Evolutionary conservation across 1,140 invertebrate genomes (phyloP), one percentile per base, ranked within the genome.

Genomic region (Ylistrum balloti): DNA sequence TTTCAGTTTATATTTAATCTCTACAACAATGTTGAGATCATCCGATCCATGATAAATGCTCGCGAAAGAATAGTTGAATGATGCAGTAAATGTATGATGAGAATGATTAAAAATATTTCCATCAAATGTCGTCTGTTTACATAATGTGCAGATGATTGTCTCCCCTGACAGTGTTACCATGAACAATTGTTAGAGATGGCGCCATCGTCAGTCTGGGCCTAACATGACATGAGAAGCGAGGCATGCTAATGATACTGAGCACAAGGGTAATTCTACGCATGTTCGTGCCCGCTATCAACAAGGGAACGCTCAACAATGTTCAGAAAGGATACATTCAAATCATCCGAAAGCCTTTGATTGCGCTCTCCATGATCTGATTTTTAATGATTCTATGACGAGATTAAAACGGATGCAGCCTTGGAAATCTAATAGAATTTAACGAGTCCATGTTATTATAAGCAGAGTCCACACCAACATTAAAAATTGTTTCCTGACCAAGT

Each of bases 71-170:
- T 56, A 9, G 22, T 9, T 74, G 5, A 74, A 74, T 56, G 13
- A 20, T 56, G 45, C 22, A 17, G 45, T 74, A 28, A 28, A 74
- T 74, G 56, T n/a, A 74, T 74, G 22, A n/a, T 74, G n/a, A n/a
- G 56, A 17, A 74, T 74, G 22, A n/a, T 74, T 28, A 9, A 3
- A 9, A 3, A n/a, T 3, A 28, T 74, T 74, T 20, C 2, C 15
- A 74, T 74, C 11, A 74, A n/a, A 74, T 74, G 56, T 74, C 22
- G 28, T 74, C 56, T 74, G 56, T 74, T 74, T 74, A 74, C 22
- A 28, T 74, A 74, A 74, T 74, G 56, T 28, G 56, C 28, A 74
- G 56, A 74, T 74, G 56, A 74, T 74, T 74, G 56, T 74, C 56
- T 74, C 56, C 56, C 56, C 11, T 74, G 56, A 28, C 56, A 74